Evolutionary conservation across 2,797 vertebrate species (phyloP), one percentile per base, ranked within the genome.

Genomic region (Peromyscus attwateri): DNA sequence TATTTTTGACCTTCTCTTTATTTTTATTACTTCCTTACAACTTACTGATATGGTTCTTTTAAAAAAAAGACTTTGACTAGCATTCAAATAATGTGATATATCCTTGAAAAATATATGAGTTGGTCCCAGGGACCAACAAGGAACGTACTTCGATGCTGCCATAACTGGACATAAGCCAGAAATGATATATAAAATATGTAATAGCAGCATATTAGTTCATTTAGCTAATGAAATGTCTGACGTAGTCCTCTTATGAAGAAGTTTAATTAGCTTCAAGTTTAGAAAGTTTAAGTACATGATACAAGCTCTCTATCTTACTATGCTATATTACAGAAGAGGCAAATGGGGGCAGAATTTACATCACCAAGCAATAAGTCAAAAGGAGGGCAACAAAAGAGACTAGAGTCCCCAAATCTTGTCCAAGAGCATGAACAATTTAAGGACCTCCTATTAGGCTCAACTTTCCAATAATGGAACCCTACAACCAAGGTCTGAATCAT

Each of bases 1-100:
- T 82, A 80, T 76, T 89, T 95, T 97, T 98, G 87, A 98, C 93
- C 84, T 97, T 9, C 73, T 87, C 43, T 91, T 95, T 95, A 79
- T 94, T 97, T 87, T 95, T 85, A 92, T 93, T 94, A 94, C 70
- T 92, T 96, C 94, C 83, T 97, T 97, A 90, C 71, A 92, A 95
- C 46, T 37, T 97, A 96, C 95, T 95, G 27, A 66, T 64, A 12
- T 23, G 76, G 29, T 89, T 76, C 23, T 68, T 96, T 89, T 97
- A 87, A 75, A 91, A 75, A 91, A 68, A 91, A 88, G 27, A 40
- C 64, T 97, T 97, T 96, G 93, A 95, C 95, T 96, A 97, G 64
- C 75, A 82, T 95, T 95, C 14, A 89, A 3, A 68, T 91, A 83
- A 68, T 76, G 10, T 84, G 37, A 88, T 27, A 84, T 89, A 91